phyloP scores from a whole-genome alignment of 2,113 vertebrate genomes.

The Carlito syrichta region DNA sequence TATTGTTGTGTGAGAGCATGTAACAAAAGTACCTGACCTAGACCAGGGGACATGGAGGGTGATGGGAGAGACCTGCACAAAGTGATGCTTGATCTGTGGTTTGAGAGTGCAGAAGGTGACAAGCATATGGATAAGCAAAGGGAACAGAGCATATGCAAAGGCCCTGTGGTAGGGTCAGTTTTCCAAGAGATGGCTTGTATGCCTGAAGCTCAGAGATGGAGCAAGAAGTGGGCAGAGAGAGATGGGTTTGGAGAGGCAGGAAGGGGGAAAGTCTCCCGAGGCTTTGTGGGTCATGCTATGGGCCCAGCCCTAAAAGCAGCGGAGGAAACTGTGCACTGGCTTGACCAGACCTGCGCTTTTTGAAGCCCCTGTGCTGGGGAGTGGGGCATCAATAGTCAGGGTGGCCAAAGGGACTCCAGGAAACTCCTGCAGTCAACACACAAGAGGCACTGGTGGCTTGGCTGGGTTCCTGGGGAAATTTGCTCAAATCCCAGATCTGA shows the following conservation, averaged over 20 bases:
- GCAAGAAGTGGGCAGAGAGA: not conserved
- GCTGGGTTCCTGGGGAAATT: not conserved
- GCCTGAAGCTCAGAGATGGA: not conserved
- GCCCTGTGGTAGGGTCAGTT: not conserved
- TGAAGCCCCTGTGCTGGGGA: not conserved
- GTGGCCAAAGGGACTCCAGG: not conserved
- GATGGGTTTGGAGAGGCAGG: not conserved
- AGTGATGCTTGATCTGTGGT: not conserved
- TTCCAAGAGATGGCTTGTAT: not conserved
- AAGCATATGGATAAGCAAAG: not conserved
- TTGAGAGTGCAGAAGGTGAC: not conserved
- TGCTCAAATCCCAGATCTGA: not conserved
- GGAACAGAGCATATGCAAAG: not conserved
- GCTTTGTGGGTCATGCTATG: not conserved
- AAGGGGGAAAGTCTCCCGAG: not conserved
- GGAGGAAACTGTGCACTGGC: not conserved
- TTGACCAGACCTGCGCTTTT: not conserved
- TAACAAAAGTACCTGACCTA: not conserved
- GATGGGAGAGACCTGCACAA: not conserved
- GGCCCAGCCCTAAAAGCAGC: not conserved
- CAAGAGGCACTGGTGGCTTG: not conserved
- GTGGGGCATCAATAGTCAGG: rapidly evolving
- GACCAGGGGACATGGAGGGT: rapidly evolving
- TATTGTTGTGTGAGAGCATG: rapidly evolving
- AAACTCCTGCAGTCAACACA: not conserved